Evolutionary conservation across 2,888 invertebrate species (phyloP), one percentile per base, ranked within the genome.

Genomic region (Nomada goodeniana): DNA sequence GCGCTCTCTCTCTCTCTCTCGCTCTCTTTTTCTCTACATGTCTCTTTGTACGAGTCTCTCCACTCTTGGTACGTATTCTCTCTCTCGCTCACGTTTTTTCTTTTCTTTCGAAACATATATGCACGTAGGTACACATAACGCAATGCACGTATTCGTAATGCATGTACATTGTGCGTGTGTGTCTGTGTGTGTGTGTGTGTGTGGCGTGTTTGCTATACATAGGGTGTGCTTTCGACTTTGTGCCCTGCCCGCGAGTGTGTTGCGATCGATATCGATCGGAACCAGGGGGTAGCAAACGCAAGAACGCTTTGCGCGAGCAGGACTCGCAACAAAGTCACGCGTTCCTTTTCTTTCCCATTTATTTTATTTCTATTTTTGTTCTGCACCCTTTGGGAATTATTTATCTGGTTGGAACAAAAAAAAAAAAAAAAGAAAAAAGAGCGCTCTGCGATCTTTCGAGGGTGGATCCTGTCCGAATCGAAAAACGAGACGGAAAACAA

Each of bases 1-100:
- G n/a, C n/a, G n/a, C 89, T 90, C 82, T 89, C 86, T 89, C 88
- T 88, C 82, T 73, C 47, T 86, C 83, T 89, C 76, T 86, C 77
- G 85, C 76, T 77, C 70, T 86, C 83, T 86, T 77, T 90, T 81
- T 90, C 82, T 88, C 75, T 88, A 80, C 75, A 84, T 80, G 78
- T 88, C 76, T 89, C 82, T 36, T 36, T 36, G 36, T 7, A 36
- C 36, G 36, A 36, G 36, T 36, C 1, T 85, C 78, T 84, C 79
- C 83, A 68, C 82, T 85, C 85, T 86, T 86, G 80, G 74, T 80
- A 85, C 85, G 76, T 72, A 68, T 23, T 61, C 61, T 61, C 44
- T 44, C n/a, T 36, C 26, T 59, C 23, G 1, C 26, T 26, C 26
- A 23, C 23, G 1, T 26, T 36, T 47, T n/a, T 57, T 23, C 36